phyloP scores from a whole-genome alignment of 2,888 invertebrate genomes.

The Amiota mariae region DNA sequence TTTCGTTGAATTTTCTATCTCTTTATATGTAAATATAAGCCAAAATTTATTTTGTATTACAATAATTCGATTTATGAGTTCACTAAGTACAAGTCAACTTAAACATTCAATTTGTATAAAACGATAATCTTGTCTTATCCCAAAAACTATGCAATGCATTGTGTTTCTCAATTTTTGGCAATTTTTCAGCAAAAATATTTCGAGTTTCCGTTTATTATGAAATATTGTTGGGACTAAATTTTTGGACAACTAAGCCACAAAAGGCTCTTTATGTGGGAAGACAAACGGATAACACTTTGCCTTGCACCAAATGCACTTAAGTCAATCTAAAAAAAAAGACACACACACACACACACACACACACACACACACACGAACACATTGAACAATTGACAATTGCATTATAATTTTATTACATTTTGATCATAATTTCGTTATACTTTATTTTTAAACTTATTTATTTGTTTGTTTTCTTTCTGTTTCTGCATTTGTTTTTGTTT shows the following conservation, averaged over 20 bases:
- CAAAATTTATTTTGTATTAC: too few species aligned
- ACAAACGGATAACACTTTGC: conserved; percentile 34
- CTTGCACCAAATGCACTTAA: conserved; percentile 45
- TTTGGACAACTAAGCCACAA: conserved; percentile 34
- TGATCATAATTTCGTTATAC: conserved; percentile 23
- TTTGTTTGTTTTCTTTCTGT: neutral
- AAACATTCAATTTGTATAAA: too few species aligned
- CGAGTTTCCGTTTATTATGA: too few species aligned
- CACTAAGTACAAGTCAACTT: too few species aligned
- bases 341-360: conserved; percentile 12
- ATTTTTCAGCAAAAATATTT: too few species aligned
- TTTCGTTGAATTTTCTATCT: too few species aligned
- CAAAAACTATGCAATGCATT: too few species aligned
- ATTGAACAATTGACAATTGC: neutral
- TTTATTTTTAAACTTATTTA: neutral
- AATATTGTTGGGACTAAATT: conserved; percentile 26
- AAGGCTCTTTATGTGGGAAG: conserved; percentile 33
- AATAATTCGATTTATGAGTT: too few species aligned
- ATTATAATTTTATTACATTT: conserved; percentile 17
- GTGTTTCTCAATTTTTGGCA: too few species aligned
- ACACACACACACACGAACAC: conserved; percentile 14
- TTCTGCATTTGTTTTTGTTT: too few species aligned
- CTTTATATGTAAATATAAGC: too few species aligned
- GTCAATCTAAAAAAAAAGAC: neutral
- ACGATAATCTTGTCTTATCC: too few species aligned